These are phyloP conservation scores for Loxodonta africana DNA, from an alignment of 2,113 vertebrate species.

Conservation along the genomic window DNA sequence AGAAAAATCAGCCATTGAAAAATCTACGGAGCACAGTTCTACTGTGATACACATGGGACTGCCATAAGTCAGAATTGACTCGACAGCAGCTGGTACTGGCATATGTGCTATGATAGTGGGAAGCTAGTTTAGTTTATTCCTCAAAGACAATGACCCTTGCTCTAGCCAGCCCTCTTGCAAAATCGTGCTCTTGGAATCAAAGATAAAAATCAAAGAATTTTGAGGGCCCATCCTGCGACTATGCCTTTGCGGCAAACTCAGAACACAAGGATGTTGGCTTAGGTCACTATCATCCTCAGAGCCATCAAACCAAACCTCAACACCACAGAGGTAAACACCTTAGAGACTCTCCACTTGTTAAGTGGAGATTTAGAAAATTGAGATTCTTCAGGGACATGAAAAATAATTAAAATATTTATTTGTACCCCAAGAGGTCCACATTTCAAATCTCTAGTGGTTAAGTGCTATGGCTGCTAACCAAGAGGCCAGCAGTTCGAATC, in stretches of 20 bases:
- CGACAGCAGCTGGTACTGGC: neutral
- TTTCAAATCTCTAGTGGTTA: neutral
- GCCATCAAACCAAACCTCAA: too few species aligned
- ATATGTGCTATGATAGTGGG: neutral
- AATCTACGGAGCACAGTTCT: neutral
- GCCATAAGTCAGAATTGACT: neutral
- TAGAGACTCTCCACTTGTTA: neutral
- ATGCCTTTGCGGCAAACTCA: neutral
- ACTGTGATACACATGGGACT: neutral
- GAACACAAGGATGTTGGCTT: neutral
- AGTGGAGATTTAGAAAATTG: neutral
- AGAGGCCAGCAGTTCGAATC: too few species aligned
- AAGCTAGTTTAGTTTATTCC: neutral
- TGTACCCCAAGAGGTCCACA: neutral
- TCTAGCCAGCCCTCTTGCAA: neutral
- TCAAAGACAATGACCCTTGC: neutral
- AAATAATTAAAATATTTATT: neutral
- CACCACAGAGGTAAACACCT: neutral
- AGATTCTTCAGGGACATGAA: neutral
- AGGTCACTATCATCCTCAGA: neutral
- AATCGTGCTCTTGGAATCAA: neutral
- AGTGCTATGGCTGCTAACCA: too few species aligned
- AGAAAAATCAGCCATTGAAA: neutral
- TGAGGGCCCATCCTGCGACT: neutral
- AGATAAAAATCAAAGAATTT: neutral